Evolutionary conservation across 1,140 invertebrate genomes (phyloP).

Genomic region (Orchesella cincta): DNA sequence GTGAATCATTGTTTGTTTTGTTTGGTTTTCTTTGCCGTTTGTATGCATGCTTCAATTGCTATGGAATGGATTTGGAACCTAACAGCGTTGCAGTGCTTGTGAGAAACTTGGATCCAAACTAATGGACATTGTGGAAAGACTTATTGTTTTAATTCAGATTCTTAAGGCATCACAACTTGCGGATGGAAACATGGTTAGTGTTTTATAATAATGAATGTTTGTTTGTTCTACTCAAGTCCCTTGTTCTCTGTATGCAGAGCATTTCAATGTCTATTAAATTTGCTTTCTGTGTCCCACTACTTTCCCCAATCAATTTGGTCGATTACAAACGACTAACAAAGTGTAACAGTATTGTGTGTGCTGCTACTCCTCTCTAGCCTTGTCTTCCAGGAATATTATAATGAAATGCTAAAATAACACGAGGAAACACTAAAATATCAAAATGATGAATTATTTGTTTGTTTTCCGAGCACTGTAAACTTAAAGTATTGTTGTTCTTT

Average conservation of each 20-base stretch:
- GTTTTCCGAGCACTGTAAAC: neutral
- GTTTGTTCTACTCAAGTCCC: too few species aligned
- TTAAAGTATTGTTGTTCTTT: neutral
- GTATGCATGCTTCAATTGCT: neutral
- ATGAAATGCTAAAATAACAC: too few species aligned
- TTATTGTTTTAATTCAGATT: slow-evolving; percentile 26
- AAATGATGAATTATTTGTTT: neutral
- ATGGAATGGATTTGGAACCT: neutral
- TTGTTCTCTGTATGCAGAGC: too few species aligned
- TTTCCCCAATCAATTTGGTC: too few species aligned
- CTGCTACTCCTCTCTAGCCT: too few species aligned
- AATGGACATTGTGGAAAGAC: slow-evolving; percentile 30
- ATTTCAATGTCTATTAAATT: too few species aligned
- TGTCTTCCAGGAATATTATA: too few species aligned
- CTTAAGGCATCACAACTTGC: neutral
- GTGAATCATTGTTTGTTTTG: slow-evolving; percentile 11
- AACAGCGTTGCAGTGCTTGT: slow-evolving; percentile 12
- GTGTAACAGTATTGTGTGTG: too few species aligned
- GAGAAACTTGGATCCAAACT: slow-evolving; percentile 9
- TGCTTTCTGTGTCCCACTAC: too few species aligned
- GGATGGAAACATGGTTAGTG: slow-evolving; percentile 10
- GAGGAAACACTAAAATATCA: too few species aligned
- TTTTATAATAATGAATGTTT: too few species aligned
- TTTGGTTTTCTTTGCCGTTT: neutral
- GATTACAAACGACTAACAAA: neutral